These are phyloP conservation scores for Thymelicus lineola DNA, from an alignment of 2,888 invertebrate genomes.

Conservation along the genomic window DNA sequence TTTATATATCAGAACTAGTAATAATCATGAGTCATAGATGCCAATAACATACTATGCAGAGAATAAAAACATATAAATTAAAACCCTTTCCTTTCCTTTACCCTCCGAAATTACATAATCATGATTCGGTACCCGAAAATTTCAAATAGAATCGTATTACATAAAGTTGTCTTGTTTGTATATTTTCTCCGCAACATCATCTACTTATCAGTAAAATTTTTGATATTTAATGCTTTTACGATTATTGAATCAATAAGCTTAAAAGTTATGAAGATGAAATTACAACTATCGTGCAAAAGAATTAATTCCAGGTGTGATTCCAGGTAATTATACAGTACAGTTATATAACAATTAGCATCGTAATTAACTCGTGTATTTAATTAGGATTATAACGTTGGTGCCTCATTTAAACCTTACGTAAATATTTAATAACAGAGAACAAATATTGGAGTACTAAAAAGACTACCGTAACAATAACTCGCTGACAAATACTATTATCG, in stretches of 20 bases:
- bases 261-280: too few relatives aligned
- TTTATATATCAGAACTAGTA: too few relatives aligned
- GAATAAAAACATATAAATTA: not conserved
- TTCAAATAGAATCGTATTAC: not conserved
- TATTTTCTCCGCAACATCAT: not conserved
- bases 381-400: slow-evolving; percentile 37
- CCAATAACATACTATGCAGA: not conserved
- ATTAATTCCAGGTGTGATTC: too few relatives aligned
- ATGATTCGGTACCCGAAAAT: not conserved
- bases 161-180: not conserved
- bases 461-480: slow-evolving; percentile 10
- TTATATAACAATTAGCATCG: slow-evolving; percentile 20
- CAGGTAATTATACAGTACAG: too few relatives aligned
- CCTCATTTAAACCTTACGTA: slow-evolving; percentile 29
- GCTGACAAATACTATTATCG: slow-evolving; percentile 12
- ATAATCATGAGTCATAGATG: too few relatives aligned
- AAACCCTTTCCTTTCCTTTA: not conserved
- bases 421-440: slow-evolving; percentile 19
- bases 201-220: not conserved
- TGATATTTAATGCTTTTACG: too few relatives aligned
- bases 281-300: too few relatives aligned
- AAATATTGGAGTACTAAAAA: slow-evolving; percentile 19
- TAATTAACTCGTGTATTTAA: slow-evolving; percentile 32
- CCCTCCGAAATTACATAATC: slow-evolving; percentile 1
- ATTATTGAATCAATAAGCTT: too few relatives aligned